Conservation (phyloP, 92 coral and sea anemone species). For the Pocillopora meandrina region DNA sequence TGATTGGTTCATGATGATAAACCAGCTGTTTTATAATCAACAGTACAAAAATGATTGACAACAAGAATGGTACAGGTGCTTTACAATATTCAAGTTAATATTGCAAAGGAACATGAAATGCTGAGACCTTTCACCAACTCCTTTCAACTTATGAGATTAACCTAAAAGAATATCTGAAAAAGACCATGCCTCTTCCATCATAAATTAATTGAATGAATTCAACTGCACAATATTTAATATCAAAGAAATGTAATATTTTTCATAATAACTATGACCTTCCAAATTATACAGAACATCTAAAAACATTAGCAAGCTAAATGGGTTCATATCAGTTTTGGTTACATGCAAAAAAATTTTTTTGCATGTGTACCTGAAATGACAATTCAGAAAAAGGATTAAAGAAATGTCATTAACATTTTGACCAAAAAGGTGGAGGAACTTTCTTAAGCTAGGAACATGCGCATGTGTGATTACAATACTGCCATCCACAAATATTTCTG, state of each 20-base stretch:
- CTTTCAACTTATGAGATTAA: neutral
- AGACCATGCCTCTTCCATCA: too few relatives aligned
- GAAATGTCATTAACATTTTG: too few relatives aligned
- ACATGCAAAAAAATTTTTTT: neutral
- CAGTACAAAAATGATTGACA: conserved; percentile 15
- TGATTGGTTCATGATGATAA: conserved; percentile 16
- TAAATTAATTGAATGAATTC: too few relatives aligned
- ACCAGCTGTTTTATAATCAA: conserved; percentile 28
- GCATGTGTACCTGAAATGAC: neutral
- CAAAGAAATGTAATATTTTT: too few relatives aligned
- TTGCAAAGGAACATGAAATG: neutral
- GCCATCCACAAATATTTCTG: too few relatives aligned
- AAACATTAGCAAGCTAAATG: neutral
- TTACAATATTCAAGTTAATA: conserved; percentile 6
- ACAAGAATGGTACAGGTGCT: conserved; percentile 24
- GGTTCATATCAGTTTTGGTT: neutral
- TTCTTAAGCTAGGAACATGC: too few relatives aligned
- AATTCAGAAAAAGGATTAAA: too few relatives aligned
- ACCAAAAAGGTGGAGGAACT: too few relatives aligned
- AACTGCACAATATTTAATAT: too few relatives aligned
- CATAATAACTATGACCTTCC: too few relatives aligned
- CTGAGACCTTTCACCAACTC: neutral
- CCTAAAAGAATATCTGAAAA: neutral
- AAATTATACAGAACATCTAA: too few relatives aligned
- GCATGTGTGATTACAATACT: too few relatives aligned